phyloP scores from a whole-genome alignment of 2,113 vertebrate genomes.

The Tretioscincus oriximinensis region DNA sequence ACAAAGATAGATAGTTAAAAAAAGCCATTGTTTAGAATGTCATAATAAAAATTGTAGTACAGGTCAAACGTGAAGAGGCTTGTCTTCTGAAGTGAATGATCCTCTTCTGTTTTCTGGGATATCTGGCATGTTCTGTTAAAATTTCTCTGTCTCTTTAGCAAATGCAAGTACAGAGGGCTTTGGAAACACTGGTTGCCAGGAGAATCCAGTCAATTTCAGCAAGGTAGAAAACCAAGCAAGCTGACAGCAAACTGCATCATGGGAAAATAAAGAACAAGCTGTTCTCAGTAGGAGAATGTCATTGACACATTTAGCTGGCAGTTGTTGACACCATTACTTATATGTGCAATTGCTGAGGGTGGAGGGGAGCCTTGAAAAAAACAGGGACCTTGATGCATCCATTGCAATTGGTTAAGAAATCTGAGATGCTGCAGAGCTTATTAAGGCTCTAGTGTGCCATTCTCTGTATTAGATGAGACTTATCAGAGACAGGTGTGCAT shows the following conservation, averaged over 20 bases:
- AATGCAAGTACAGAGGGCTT: neutral
- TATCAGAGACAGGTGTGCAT: slow-evolving; percentile 43
- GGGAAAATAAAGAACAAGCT: slow-evolving; percentile 19
- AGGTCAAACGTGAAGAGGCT: neutral
- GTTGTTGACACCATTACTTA: slow-evolving; percentile 52
- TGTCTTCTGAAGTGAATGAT: neutral
- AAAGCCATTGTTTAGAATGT: too few relatives aligned
- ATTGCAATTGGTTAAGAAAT: slow-evolving; percentile 52
- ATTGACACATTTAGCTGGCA: slow-evolving; percentile 62
- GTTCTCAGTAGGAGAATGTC: slow-evolving; percentile 46
- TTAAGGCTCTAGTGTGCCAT: neutral
- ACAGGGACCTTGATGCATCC: slow-evolving; percentile 23
- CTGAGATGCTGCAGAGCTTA: slow-evolving; percentile 6
- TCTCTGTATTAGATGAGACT: slow-evolving; percentile 40
- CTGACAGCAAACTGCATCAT: slow-evolving; percentile 30
- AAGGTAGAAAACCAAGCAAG: neutral
- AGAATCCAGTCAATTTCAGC: slow-evolving; percentile 38
- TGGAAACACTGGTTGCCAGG: slow-evolving; percentile 1
- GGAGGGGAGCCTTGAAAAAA: slow-evolving; percentile 45
- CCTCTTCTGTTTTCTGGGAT: neutral
- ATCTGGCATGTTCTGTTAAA: neutral
- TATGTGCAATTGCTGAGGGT: slow-evolving; percentile 43
- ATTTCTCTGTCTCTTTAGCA: neutral
- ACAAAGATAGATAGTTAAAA: too few relatives aligned
- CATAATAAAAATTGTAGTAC: too few relatives aligned